phyloP scores from a whole-genome alignment of 2,797 vertebrate genomes.

The Malacoraja senta region DNA sequence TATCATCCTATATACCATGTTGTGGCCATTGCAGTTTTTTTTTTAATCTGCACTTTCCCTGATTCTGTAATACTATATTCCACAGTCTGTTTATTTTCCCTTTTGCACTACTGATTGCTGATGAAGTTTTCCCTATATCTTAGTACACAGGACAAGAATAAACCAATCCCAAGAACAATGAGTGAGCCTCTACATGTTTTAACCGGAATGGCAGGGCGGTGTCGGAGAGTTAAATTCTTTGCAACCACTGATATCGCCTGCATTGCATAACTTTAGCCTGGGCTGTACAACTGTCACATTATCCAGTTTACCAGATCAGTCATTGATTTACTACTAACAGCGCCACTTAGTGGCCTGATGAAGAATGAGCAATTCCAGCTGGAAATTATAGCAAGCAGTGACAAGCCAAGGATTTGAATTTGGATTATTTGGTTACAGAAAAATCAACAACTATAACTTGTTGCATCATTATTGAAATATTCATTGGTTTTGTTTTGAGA shows the following conservation, averaged over 20 bases:
- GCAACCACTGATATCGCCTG: too few relatives aligned
- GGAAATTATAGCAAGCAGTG: neutral
- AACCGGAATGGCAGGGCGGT: neutral
- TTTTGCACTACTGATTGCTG: too few relatives aligned
- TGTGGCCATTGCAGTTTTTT: too few relatives aligned
- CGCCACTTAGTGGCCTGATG: conserved; percentile 24
- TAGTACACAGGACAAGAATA: too few relatives aligned
- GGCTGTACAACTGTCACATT: neutral
- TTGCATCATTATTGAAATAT: neutral
- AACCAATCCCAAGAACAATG: too few relatives aligned
- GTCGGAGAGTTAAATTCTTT: neutral
- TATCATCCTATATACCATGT: too few relatives aligned
- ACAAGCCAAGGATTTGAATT: neutral
- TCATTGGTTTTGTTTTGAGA: neutral
- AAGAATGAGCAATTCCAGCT: neutral
- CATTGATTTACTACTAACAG: conserved; percentile 15
- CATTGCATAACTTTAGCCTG: neutral
- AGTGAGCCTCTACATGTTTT: neutral
- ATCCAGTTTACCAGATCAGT: neutral
- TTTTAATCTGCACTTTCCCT: too few relatives aligned
- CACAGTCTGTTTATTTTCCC: too few relatives aligned
- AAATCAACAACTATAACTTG: too few relatives aligned
- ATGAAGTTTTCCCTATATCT: too few relatives aligned
- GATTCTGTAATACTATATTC: too few relatives aligned
- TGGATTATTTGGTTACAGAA: neutral